Evolutionary conservation across 2,888 invertebrate species (phyloP).

Genomic region (Allophyes oxyacanthae): DNA sequence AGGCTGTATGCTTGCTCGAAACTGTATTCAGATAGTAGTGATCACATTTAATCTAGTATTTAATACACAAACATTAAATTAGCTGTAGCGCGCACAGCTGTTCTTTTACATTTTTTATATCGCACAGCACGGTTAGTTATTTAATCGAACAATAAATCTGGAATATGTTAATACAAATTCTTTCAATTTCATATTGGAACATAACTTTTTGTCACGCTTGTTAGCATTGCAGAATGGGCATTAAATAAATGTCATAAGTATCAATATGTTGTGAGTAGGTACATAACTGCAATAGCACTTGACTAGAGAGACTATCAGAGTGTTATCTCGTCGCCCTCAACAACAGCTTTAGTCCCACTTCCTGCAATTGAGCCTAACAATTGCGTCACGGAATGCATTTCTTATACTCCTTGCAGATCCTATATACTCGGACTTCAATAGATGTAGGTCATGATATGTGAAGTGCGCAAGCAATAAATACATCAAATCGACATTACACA

Average conservation of each 20-base stretch:
- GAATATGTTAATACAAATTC: neutral
- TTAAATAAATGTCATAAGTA: neutral
- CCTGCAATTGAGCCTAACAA: constrained; percentile 40
- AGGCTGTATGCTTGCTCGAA: no score
- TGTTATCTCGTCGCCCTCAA: no score
- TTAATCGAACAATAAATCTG: constrained; percentile 1
- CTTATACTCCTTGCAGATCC: constrained; percentile 6
- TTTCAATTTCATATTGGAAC: no score
- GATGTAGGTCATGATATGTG: constrained; percentile 9
- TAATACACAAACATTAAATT: no score
- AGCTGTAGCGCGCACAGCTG: neutral
- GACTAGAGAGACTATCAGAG: no score
- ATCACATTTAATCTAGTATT: no score
- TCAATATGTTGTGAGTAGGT: neutral
- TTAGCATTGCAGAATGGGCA: neutral
- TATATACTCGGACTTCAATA: constrained; percentile 5
- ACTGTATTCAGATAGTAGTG: no score
- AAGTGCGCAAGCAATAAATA: constrained; percentile 5
- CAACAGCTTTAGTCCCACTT: neutral
- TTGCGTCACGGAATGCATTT: constrained; percentile 3
- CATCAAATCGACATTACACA: neutral
- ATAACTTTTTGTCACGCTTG: neutral
- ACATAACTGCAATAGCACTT: neutral
- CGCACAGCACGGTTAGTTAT: constrained; percentile 12
- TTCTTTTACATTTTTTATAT: neutral